Evolutionary conservation across 2,797 vertebrate genomes (phyloP).

Genomic region (Fringilla coelebs): DNA sequence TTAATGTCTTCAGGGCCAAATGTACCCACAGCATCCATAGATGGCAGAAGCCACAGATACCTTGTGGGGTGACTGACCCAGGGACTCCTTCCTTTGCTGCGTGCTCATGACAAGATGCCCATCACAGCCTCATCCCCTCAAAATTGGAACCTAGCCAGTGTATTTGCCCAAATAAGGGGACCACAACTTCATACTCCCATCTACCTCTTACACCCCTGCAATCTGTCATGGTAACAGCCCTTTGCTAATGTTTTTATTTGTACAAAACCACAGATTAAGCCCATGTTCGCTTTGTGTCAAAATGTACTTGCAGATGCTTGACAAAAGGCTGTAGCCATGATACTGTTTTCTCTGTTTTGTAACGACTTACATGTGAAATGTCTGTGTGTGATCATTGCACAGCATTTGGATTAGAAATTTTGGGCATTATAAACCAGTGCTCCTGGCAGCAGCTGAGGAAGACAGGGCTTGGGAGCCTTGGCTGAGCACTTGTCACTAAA

Average conservation of each 20-base stretch:
- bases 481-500: neutral
- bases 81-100: neutral
- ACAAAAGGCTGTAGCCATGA: neutral
- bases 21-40: neutral
- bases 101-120: neutral
- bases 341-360: neutral
- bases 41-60: neutral
- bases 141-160: neutral
- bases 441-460: neutral
- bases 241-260: neutral
- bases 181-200: neutral
- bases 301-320: neutral
- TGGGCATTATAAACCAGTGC: neutral
- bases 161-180: neutral
- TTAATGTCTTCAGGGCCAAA: neutral
- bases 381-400: neutral
- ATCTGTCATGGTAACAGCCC: neutral
- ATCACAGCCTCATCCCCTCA: neutral
- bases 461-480: neutral
- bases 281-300: neutral
- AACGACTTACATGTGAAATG: neutral
- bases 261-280: neutral
- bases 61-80: accelerated
- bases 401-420: neutral
- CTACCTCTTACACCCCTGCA: neutral